Evolutionary conservation across 2,113 vertebrate species (phyloP).

Genomic region (Bucco capensis): DNA sequence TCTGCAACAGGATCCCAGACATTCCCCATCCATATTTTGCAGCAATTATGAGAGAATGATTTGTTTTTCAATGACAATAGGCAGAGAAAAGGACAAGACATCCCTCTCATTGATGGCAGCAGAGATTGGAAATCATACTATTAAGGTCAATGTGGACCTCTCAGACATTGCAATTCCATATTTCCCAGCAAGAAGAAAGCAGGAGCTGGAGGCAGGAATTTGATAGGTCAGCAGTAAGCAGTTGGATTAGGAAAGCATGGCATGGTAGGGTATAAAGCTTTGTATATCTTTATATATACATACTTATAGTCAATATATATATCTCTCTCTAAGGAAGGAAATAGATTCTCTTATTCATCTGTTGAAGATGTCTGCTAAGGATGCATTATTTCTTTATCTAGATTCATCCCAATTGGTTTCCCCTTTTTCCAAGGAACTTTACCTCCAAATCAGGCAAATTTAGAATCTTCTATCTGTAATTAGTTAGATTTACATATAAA

Average conservation of each 20-base stretch:
- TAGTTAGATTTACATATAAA: background rate
- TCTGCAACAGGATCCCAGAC: background rate
- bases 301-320: background rate
- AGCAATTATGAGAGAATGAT: background rate
- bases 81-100: background rate
- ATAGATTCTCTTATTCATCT: background rate
- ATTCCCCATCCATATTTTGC: background rate
- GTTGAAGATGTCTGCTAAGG: background rate
- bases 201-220: background rate
- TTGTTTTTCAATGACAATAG: background rate
- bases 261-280: background rate
- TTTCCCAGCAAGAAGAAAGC: background rate
- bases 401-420: background rate
- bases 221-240: background rate
- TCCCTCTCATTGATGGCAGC: background rate
- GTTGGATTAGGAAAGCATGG: background rate
- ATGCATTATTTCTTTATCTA: background rate
- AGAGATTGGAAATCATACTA: slow-evolving; percentile 33
- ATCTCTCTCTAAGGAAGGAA: background rate
- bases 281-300: background rate
- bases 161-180: slow-evolving; percentile 20
- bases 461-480: background rate
- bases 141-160: background rate
- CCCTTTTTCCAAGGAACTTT: background rate
- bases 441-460: background rate